Evolutionary conservation across 2,113 vertebrate species (phyloP), one percentile per base, ranked within the genome.

Genomic region (Collichthys lucidus): DNA sequence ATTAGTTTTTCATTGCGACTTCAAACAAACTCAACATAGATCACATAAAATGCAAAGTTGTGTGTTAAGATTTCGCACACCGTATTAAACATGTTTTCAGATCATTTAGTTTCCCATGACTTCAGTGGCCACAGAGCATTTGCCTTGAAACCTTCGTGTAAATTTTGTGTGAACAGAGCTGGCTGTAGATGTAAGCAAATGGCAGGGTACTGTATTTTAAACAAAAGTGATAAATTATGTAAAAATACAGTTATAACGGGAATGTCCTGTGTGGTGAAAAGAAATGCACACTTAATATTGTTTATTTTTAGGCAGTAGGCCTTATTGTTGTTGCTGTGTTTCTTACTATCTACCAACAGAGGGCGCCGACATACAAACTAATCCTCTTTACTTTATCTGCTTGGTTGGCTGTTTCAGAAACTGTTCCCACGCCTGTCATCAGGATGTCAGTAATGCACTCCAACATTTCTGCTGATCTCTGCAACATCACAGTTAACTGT

Each of bases 401-500:
- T 60, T 56, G 16, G 44, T 2, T 65, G 7, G 0, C 14, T 26
- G 5, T 68, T 5, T 1, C 85, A 95, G 93, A 83, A 0, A 0
- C 19, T 14, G 74, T 94, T 57, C 79, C 92, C 11, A 35, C 0
- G 53, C 94, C 94, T 2, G 10, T 70, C 0, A 42, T 94, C 0
- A 9, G 0, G 12, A 24, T 44, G 22, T 52, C 1, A n/a, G n/a
- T 50, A 2, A 2, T 29, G 6, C 15, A 0, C 17, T 65, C 52
- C 19, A 93, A 91, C 77, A 20, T 24, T 1, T 87, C 88, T 3
- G 62, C 17, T 6, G 76, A 17, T 26, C 1, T 0, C 26, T 95
- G 94, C 76, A 78, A 0, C 20, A 8, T 89, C 55, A 16, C 29
- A 12, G 88, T 93, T 5, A 94, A 91, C 82, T 95, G 94, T 74